phyloP scores from a whole-genome alignment of 1,140 invertebrate genomes.

The Meloidogyne chitwoodi region DNA sequence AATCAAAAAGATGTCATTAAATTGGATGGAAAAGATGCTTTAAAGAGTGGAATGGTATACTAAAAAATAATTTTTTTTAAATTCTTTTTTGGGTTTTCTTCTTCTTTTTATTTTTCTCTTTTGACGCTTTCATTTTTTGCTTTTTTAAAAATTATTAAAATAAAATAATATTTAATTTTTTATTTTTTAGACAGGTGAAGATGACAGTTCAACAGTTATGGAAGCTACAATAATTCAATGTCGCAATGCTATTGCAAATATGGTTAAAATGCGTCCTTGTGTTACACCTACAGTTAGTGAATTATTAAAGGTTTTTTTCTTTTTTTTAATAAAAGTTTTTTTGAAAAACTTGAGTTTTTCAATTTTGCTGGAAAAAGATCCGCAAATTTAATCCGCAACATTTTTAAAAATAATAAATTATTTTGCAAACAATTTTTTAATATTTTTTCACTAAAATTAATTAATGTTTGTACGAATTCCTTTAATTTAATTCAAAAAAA shows the following conservation, averaged over 20 bases:
- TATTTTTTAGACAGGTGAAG: constrained; percentile 53
- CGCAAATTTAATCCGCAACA: too few species aligned
- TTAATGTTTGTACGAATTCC: too few species aligned
- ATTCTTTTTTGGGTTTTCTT: constrained; percentile 7
- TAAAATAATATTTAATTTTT: neutral
- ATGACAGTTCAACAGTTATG: constrained; percentile 58
- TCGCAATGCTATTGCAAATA: constrained; percentile 47
- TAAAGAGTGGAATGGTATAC: neutral
- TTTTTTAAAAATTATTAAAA: too few species aligned
- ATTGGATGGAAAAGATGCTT: neutral
- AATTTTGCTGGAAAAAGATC: too few species aligned
- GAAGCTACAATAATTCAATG: constrained; percentile 54
- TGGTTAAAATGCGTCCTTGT: constrained; percentile 45
- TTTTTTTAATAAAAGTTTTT: neutral
- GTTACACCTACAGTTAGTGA: constrained; percentile 46
- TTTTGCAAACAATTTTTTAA: too few species aligned
- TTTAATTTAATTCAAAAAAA: too few species aligned
- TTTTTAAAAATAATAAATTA: too few species aligned
- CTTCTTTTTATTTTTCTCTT: constrained; percentile 18
- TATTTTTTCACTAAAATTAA: too few species aligned
- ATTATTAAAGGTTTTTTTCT: constrained; percentile 47
- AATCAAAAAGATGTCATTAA: neutral
- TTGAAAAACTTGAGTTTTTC: too few species aligned
- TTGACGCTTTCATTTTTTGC: neutral
- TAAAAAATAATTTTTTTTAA: neutral